phyloP scores from a whole-genome alignment of 2,888 invertebrate genomes.

The Orchesellides sinensis region DNA sequence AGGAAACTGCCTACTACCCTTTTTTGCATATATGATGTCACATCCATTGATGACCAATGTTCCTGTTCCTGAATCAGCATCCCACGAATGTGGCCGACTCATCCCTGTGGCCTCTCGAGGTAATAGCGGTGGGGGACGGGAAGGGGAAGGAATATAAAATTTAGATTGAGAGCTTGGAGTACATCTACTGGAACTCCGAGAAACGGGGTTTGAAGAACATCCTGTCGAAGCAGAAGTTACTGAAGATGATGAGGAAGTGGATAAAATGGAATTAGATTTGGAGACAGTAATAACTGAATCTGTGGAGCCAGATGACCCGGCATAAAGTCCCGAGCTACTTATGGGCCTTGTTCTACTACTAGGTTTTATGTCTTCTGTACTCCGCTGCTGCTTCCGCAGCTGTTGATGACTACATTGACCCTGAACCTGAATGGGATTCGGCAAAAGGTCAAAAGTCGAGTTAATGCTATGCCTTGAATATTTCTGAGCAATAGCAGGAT shows the following conservation, averaged over 20 bases:
- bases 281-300: slow-evolving; percentile 49
- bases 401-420: slow-evolving; percentile 1
- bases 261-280: slow-evolving; percentile 66
- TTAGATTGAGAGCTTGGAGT: slow-evolving; percentile 57
- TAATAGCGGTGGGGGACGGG: slow-evolving; percentile 59
- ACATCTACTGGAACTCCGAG: slow-evolving; percentile 41
- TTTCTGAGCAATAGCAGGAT: slow-evolving; percentile 39
- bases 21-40: slow-evolving; percentile 43
- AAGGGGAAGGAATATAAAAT: slow-evolving; percentile 53
- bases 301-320: slow-evolving; percentile 32
- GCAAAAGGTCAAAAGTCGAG: slow-evolving; percentile 70
- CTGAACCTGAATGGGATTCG: slow-evolving; percentile 50
- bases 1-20: not conserved
- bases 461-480: slow-evolving; percentile 67
- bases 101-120: slow-evolving; percentile 33
- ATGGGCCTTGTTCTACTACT: not conserved
- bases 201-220: slow-evolving; percentile 53
- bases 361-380: slow-evolving; percentile 7
- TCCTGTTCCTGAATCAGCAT: slow-evolving; percentile 56
- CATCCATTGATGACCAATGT: slow-evolving; percentile 53
- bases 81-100: slow-evolving; percentile 68
- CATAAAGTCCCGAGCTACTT: slow-evolving; percentile 28
- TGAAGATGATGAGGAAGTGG: slow-evolving; percentile 66
- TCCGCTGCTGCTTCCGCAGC: not conserved
- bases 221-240: slow-evolving; percentile 51